Evolutionary conservation across 2,113 vertebrate species (phyloP), one percentile per base, ranked within the genome.

Genomic region (Sander lucioperca): DNA sequence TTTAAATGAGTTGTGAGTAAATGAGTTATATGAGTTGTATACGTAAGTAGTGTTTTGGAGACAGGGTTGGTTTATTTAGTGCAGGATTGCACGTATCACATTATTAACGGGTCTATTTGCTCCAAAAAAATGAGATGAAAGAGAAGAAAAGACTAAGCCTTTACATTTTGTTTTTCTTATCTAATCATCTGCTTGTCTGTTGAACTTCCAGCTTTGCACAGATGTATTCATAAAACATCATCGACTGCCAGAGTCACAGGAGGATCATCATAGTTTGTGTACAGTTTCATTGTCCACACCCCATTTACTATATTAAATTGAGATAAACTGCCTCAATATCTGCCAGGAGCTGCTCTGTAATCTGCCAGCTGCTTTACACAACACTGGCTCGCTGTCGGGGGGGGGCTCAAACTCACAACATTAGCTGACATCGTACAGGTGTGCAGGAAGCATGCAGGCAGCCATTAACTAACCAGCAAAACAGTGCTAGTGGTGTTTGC

Each of bases 251-350:
- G 63, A 50, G 63, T 56, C 61, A 82, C 82, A 30, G 63, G 82
- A 83, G 77, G 67, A 86, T 85, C 45, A 72, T 87, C 79, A 58
- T 18, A 82, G 66, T 84, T 85, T 85, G 79, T 82, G 79, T 87
- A 88, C 81, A 84, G 79, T 86, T 86, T 86, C 80, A 85, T 30
- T 86, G 85, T 83, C 82, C 74, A 83, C 86, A 76, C 59, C 65
- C 47, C 85, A 84, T 90, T 89, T 78, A 75, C 39, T 5, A 70
- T 65, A 73, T 79, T 63, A 85, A 85, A 89, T 79, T 82, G 81
- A 87, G 74, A 92, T 78, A 82, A 90, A 88, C 53, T 84, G 84
- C 79, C 8, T 43, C 72, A 61, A 54, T 85, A 68, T 82, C 73
- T 88, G 87, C 81, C 66, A 81, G 67, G 50, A 86, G 65, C 68